These are phyloP conservation scores for Lamprologus lemairii DNA, from an alignment of 2,113 vertebrate genomes.

Conservation along the genomic window DNA sequence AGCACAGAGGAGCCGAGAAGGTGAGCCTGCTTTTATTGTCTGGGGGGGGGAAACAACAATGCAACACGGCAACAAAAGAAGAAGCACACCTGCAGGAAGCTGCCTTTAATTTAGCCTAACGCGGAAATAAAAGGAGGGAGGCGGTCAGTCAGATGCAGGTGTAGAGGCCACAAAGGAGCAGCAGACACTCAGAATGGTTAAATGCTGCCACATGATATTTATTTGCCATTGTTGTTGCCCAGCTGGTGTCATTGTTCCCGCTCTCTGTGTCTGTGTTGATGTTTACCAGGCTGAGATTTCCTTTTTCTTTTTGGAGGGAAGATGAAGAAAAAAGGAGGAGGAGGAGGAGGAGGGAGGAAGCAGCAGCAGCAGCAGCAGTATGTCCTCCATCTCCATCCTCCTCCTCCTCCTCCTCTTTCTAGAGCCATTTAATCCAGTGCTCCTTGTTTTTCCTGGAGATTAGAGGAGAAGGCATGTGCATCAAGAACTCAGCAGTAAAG, in stretches of 20 bases:
- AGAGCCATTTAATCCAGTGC: not conserved
- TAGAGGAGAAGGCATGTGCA: not conserved
- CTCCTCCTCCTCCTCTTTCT: not conserved
- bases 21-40: constrained; percentile 66
- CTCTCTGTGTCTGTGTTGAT: not conserved
- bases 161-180: constrained; percentile 26
- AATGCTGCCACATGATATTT: not conserved
- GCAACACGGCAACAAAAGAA: not conserved
- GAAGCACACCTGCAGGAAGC: not conserved
- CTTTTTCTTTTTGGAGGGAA: not conserved
- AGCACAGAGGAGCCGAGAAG: constrained; percentile 90
- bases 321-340: not conserved
- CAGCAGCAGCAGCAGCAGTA: not conserved
- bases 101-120: not conserved
- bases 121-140: not conserved
- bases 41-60: not conserved
- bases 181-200: not conserved
- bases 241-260: constrained; percentile 32
- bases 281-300: not conserved
- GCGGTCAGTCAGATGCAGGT: constrained; percentile 19
- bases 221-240: constrained; percentile 10
- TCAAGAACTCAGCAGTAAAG: not conserved
- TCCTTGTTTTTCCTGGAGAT: not conserved
- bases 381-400: constrained; percentile 20
- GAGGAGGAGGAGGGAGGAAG: not conserved